Base-by-base conservation (phyloP, 2,797 vertebrate species). In the Molossus alvarezi region DNA sequence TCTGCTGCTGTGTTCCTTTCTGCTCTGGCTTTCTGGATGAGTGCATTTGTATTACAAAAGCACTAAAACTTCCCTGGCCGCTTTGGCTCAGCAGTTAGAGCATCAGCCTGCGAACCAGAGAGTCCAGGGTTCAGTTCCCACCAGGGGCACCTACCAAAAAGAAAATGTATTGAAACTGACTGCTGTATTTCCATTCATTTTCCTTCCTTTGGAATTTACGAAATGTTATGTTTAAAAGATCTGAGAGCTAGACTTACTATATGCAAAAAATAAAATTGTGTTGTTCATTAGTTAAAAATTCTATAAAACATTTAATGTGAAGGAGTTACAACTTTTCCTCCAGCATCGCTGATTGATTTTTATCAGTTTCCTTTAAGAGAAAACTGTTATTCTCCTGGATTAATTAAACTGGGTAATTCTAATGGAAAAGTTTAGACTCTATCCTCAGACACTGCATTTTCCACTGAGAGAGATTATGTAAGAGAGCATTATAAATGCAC, bases 391-490 rank as follows among this genome's bases (percentile, higher is more conserved):
- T 91, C 45, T 96, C 82, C 48, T 94, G 75, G 37, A 90, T 96
- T 92, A 96, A 98, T 96, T 97, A 97, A 95, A 92, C 67, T 82
- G 94, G 97, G 71, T 15, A 96, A 90, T 27, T 96, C 53, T 97
- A 97, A 88, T 84, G 86, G 84, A 88, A 91, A 12, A 62, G 67
- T 95, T 97, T 97, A 80, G 65, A 33, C 89, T 85, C 5, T 90
- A 48, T 97, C 79, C 79, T 97, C 94, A 97, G 97, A 90, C 25
- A 92, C 41, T 94, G 0, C 88, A 64, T 96, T 98, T 97, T 98
- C 82, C 51, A 83, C 67, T 90, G 72, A 96, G 97, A 90, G 12
- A 95, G 62, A 96, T 98, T 96, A 97, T 98, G 90, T 85, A 97
- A 97, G 98, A 97, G 12, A 96, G 29, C 85, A 82, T 95, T 97